Conservation (phyloP, 2,888 invertebrate genomes). For the Zygogramma bicolorata region DNA sequence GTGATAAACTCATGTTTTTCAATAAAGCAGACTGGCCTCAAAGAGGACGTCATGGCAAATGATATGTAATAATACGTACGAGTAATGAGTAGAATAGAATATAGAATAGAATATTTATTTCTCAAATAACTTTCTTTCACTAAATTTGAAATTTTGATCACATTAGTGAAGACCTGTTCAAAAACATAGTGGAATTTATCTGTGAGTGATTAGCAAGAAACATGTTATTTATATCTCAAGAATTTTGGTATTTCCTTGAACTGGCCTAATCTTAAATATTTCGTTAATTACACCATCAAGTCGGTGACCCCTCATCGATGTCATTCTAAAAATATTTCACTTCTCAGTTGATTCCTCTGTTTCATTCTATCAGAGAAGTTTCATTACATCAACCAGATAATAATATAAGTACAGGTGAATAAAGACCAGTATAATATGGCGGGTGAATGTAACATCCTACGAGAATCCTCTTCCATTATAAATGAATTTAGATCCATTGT, state of each 20-base stretch:
- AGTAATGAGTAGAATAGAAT: too few relatives aligned
- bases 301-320: background rate
- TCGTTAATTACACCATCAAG: background rate
- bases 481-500: background rate
- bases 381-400: background rate
- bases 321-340: background rate
- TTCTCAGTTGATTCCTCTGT: background rate
- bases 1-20: too few relatives aligned
- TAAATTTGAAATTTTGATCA: too few relatives aligned
- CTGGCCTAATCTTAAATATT: background rate
- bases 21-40: too few relatives aligned
- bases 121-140: too few relatives aligned
- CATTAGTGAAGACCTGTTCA: background rate
- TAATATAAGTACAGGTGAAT: background rate
- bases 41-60: too few relatives aligned
- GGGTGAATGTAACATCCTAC: background rate
- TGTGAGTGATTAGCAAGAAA: background rate
- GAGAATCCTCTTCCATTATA: background rate
- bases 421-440: background rate
- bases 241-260: background rate
- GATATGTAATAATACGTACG: too few relatives aligned
- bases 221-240: background rate
- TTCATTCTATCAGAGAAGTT: background rate
- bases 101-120: too few relatives aligned
- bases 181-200: background rate